These are phyloP conservation scores for Seladonia tumulorum DNA, from an alignment of 2,888 invertebrate species.

Conservation along the genomic window DNA sequence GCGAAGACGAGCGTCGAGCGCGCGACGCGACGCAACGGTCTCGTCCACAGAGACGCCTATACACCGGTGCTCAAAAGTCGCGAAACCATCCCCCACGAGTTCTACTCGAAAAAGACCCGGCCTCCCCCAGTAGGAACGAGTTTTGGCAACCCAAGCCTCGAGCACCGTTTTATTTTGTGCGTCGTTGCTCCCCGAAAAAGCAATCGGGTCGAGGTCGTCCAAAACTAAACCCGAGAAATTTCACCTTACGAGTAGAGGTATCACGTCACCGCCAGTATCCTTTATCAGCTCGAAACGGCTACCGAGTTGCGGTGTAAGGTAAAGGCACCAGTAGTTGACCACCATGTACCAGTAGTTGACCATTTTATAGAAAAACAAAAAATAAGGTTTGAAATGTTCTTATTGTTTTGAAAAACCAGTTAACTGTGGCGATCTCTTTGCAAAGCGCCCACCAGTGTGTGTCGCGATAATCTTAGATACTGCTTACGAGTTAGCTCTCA, in stretches of 20 bases:
- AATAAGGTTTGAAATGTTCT: too few relatives aligned
- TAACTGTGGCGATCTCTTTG: too few relatives aligned
- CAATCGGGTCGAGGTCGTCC: constrained; percentile 12
- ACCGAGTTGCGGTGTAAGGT: too few relatives aligned
- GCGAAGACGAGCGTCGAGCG: neutral
- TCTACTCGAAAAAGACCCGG: fast-evolving
- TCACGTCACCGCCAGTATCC: neutral
- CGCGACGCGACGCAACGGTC: neutral
- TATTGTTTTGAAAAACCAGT: too few relatives aligned
- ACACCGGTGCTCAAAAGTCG: constrained; percentile 6
- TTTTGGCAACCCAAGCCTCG: neutral
- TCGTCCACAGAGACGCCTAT: neutral
- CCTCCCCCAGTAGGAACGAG: neutral
- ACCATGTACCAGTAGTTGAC: too few relatives aligned
- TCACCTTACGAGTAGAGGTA: neutral
- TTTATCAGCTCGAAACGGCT: too few relatives aligned
- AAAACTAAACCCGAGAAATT: neutral
- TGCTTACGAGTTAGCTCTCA: too few relatives aligned
- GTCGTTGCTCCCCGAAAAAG: neutral
- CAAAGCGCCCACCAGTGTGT: too few relatives aligned
- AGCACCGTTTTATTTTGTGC: neutral
- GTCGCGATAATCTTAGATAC: too few relatives aligned
- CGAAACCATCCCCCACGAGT: neutral
- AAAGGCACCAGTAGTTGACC: too few relatives aligned
- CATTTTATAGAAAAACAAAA: too few relatives aligned